phyloP scores from a whole-genome alignment of 1,140 invertebrate genomes.

The Wasmannia auropunctata region DNA sequence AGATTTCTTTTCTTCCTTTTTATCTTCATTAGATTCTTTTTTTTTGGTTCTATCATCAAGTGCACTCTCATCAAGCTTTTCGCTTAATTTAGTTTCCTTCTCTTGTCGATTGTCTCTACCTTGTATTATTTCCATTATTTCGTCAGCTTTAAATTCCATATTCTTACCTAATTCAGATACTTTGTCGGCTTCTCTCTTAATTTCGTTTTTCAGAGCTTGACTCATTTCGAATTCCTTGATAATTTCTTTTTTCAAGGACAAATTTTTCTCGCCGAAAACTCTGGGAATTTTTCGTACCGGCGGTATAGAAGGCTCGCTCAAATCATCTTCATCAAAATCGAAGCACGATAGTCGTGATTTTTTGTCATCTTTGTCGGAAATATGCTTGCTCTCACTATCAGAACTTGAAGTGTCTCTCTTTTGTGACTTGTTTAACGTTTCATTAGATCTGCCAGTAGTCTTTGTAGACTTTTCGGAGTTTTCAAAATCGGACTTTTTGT shows the following conservation, averaged over 20 bases:
- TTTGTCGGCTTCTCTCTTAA: conserved; percentile 64
- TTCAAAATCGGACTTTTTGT: conserved; percentile 45
- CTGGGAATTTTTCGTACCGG: conserved; percentile 85
- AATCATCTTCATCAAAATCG: conserved; percentile 87
- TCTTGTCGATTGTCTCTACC: conserved; percentile 12
- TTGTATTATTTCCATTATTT: conserved; percentile 54
- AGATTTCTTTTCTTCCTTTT: conserved; percentile 35
- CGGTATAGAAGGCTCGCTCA: conserved; percentile 80
- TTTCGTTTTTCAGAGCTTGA: conserved; percentile 79
- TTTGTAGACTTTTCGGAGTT: conserved; percentile 16
- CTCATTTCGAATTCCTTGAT: conserved; percentile 84
- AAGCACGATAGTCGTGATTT: conserved; percentile 85
- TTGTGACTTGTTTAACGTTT: conserved; percentile 44
- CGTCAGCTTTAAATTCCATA: conserved; percentile 49
- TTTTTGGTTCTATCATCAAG: conserved; percentile 51
- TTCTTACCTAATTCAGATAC: conserved; percentile 64
- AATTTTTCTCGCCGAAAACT: conserved; percentile 81
- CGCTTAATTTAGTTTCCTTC: conserved; percentile 11
- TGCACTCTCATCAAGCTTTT: conserved; percentile 47
- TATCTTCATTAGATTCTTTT: conserved; percentile 24
- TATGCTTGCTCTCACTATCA: conserved; percentile 73
- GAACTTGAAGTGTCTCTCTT: conserved; percentile 45
- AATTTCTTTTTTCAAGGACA: conserved; percentile 83
- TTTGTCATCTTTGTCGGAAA: conserved; percentile 77
- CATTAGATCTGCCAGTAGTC: conserved; percentile 8